A percentile compares a stretch with the other conserved stretches of the same genome.
Conservation (phyloP, 2,113 vertebrate species). For the Cervus canadensis region DNA sequence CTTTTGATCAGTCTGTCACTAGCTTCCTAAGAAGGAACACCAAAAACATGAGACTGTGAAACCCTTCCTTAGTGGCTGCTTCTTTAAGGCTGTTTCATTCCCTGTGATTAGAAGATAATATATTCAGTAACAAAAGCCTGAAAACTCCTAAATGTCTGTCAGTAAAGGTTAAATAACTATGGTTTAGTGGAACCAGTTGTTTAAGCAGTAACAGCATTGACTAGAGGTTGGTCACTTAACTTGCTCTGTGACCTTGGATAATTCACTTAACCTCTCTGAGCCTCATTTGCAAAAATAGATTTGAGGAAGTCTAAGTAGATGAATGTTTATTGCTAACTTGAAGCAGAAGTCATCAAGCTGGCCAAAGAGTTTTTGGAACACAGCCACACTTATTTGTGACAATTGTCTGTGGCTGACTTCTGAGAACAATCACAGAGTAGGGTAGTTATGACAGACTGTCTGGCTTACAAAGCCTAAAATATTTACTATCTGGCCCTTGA, state of each 20-base stretch:
- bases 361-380: not conserved
- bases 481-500: not conserved
- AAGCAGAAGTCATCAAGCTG: not conserved
- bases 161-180: not conserved
- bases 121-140: not conserved
- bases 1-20: not conserved
- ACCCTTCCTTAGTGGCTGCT: not conserved
- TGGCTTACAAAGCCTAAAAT: not conserved
- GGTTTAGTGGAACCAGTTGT: not conserved
- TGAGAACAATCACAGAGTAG: not conserved
- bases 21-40: not conserved
- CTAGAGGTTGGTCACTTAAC: not conserved
- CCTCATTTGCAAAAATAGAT: not conserved
- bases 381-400: not conserved
- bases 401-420: not conserved
- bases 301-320: not conserved
- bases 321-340: not conserved
- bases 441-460: not conserved
- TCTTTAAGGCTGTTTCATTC: not conserved
- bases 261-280: not conserved
- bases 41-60: not conserved
- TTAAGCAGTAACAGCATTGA: not conserved
- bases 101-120: not conserved
- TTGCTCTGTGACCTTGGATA: not conserved
- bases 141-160: not conserved